These are phyloP conservation scores for Lamellibrachia columna DNA, from an alignment of 2,888 invertebrate species.

Conservation along the genomic window DNA sequence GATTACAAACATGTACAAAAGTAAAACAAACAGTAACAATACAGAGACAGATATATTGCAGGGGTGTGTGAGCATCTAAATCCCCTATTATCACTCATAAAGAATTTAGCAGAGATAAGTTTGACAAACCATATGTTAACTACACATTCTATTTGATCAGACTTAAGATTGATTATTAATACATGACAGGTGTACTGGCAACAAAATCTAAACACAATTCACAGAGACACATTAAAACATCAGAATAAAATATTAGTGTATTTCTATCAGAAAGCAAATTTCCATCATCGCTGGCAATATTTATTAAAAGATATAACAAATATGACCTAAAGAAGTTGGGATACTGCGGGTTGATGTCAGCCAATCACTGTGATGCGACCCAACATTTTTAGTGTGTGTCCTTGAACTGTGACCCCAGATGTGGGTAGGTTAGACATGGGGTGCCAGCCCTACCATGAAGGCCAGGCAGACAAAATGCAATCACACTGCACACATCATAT, in stretches of 20 bases:
- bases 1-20: background rate
- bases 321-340: background rate
- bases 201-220: background rate
- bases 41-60: background rate
- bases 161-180: background rate
- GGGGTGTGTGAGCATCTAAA: background rate
- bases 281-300: background rate
- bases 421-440: background rate
- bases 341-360: too few species aligned
- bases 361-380: too few species aligned
- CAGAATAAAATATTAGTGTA: background rate
- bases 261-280: background rate
- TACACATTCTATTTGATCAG: background rate
- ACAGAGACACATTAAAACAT: background rate
- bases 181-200: background rate
- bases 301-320: background rate
- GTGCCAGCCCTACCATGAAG: background rate
- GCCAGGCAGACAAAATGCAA: background rate
- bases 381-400: background rate
- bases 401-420: background rate
- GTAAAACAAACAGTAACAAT: background rate
- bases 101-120: background rate
- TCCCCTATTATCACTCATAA: background rate
- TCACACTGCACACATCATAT: background rate
- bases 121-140: background rate